Percentiles rank a stretch among this genome's conserved stretches.
Evolutionary conservation across 2,888 invertebrate species (phyloP).

Genomic region (Acheta domesticus): DNA sequence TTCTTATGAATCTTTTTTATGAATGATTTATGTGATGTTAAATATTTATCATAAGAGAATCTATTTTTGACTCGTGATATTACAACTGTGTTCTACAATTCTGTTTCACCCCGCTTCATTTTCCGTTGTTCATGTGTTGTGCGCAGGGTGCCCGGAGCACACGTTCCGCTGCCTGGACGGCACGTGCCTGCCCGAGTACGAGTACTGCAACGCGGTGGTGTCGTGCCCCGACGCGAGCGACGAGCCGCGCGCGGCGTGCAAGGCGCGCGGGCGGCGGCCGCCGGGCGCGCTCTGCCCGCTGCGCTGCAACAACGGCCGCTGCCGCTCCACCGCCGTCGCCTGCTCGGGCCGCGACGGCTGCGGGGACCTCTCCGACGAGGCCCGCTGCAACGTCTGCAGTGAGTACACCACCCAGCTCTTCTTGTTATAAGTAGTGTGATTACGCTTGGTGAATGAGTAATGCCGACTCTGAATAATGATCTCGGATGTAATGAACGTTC

Average conservation of each 20-base stretch:
- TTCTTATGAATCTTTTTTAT: too few relatives aligned
- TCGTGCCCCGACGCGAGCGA: slow-evolving; percentile 86
- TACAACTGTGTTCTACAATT: too few relatives aligned
- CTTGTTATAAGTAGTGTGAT: too few relatives aligned
- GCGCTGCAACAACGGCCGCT: slow-evolving; percentile 80
- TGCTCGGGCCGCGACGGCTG: slow-evolving; percentile 89
- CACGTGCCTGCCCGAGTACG: slow-evolving; percentile 83
- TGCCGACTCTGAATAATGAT: too few relatives aligned
- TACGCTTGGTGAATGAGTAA: too few relatives aligned
- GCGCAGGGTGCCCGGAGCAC: slow-evolving; percentile 65
- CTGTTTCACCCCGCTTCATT: too few relatives aligned
- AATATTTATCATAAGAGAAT: too few relatives aligned
- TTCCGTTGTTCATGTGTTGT: neutral
- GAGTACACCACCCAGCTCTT: slow-evolving; percentile 50
- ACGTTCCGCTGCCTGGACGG: slow-evolving; percentile 84
- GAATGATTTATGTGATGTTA: too few relatives aligned
- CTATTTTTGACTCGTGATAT: too few relatives aligned
- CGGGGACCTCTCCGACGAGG: slow-evolving; percentile 86
- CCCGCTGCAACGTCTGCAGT: slow-evolving; percentile 82
- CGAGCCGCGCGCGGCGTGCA: slow-evolving; percentile 57
- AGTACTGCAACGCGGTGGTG: slow-evolving; percentile 86
- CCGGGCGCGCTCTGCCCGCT: slow-evolving; percentile 61
- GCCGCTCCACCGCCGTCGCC: slow-evolving; percentile 82
- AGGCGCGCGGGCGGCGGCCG: neutral
- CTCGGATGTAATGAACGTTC: too few relatives aligned